Evolutionary conservation across 92 coral and sea anemone species (phyloP), one percentile per base, ranked within the genome.

Genomic region (Meandrina meandrites): DNA sequence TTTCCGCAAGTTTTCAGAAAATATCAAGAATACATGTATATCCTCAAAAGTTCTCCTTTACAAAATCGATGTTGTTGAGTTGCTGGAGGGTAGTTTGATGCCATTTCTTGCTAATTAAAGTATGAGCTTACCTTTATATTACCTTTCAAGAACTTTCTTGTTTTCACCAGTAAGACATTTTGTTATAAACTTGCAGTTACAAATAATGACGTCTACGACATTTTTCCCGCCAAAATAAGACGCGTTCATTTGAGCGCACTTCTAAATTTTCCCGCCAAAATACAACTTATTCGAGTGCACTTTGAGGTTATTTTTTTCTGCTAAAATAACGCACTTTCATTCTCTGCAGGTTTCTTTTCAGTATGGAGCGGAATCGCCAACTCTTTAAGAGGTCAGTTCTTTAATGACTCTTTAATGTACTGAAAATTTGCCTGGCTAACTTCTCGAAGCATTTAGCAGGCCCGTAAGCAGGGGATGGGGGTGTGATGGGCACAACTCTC

Each of bases 341-440:
- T 40, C 45, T 40, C 60, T 76, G 15, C 88, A 94, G 98, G 89
- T 97, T 95, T 88, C 88, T 97, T 21, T 97, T 97, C 92, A 97
- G 99, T 75, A 97, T 97, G 99, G 99, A 97, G 84, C 87, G 99
- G 81, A 97, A 97, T 90, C 88, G 99, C 66, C 99, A 97, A 88
- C 91, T 97, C 60, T 97, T 97, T 82, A 97, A 97, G 84, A 91
- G 96, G 98, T 96, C 68, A 80, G 87, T 40, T 30, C 2, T 8
- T 6, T 40, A 40, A 40, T 40, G 45, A 40, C n/a, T n/a, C n/a
- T n/a, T n/a, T n/a, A n/a, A n/a, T 2, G 45, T 40, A 2, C 45
- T 40, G 45, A 40, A 40, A 6, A 2, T 40, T 40, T 40, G 45
- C 45, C 45, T 40, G 45, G 45, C 45, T 40, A 2, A 40, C 45